Evolutionary conservation across 2,888 invertebrate genomes (phyloP), one percentile per base, ranked within the genome.

Genomic region (Sinotaia quadrata): DNA sequence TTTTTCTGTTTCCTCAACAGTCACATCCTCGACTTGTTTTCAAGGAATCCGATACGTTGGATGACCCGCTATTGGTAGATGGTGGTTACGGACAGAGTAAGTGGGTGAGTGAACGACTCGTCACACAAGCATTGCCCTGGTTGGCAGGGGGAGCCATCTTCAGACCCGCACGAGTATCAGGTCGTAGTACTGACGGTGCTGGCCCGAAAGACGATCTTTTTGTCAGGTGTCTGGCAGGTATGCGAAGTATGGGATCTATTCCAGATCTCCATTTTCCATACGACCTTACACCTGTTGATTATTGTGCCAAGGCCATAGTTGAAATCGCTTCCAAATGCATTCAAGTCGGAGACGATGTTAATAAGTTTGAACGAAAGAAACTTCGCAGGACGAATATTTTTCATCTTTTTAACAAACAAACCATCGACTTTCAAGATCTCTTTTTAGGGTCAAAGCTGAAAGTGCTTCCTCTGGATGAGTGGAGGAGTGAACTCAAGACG

Each of bases 81-180:
- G 79, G 79, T 0, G 81, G 81, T 5, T 81, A 81, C 68, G 77
- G 78, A 8, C 78, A 78, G 57, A 81, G 81, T 51, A 81, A 81
- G 71, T 81, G 81, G 81, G 81, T 77, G 21, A 78, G 79, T 54
- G 81, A 81, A 52, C 69, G 75, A 31, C 72, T 81, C 0, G 73
- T 81, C 5, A 62, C 77, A 69, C 77, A 81, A 65, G 81, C 79
- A 10, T 57, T 81, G 1, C 74, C 78, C 24, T 54, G 72, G 49
- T 68, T 81, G 2, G 79, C 81, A 15, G 81, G 81, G 3, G 81
- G 81, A 5, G 81, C 79, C 8, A 77, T 81, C 44, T 81, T 81
- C 51, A 68, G 81, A 58, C 81, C 81, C 21, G 81, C 79, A 10
- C 67, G 79, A 36, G 71, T 81, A 8, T 76, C 78, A 2, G 81